Evolutionary conservation across 35 echinoderm and acorn worm species (phyloP).

Genomic region (Lytechinus pictus): DNA sequence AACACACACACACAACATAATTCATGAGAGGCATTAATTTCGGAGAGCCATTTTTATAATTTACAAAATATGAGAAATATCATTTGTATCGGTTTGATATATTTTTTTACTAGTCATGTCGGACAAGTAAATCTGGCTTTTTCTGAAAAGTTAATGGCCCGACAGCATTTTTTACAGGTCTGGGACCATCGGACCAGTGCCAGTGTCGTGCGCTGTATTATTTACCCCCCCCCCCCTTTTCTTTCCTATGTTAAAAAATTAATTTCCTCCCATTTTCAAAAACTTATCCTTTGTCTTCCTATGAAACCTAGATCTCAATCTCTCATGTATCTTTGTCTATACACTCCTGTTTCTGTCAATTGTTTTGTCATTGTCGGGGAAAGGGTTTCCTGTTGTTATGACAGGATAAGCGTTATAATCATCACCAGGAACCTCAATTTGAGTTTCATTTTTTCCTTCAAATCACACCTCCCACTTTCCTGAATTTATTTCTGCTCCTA

Average conservation of each 20-base stretch:
- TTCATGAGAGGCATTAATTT: too few species aligned
- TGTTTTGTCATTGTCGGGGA: neutral
- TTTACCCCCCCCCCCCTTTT: neutral
- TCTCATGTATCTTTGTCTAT: neutral
- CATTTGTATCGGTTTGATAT: too few species aligned
- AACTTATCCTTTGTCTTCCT: neutral
- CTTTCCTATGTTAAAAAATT: neutral
- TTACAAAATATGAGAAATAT: too few species aligned
- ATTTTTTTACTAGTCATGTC: too few species aligned
- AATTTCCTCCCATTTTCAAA: neutral
- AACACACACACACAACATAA: too few species aligned
- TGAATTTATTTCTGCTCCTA: neutral
- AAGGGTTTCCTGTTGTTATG: neutral
- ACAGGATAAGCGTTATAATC: neutral
- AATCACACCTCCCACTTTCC: neutral
- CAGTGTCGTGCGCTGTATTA: too few species aligned
- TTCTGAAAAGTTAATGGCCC: too few species aligned
- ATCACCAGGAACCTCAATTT: neutral
- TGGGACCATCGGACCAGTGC: too few species aligned
- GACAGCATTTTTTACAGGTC: too few species aligned
- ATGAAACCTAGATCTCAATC: neutral
- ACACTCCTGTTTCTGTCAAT: neutral
- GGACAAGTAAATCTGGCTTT: too few species aligned
- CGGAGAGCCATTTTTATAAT: too few species aligned
- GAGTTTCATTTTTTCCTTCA: neutral